phyloP scores from a whole-genome alignment of 2,888 invertebrate species.

The Agrotis clavis region DNA sequence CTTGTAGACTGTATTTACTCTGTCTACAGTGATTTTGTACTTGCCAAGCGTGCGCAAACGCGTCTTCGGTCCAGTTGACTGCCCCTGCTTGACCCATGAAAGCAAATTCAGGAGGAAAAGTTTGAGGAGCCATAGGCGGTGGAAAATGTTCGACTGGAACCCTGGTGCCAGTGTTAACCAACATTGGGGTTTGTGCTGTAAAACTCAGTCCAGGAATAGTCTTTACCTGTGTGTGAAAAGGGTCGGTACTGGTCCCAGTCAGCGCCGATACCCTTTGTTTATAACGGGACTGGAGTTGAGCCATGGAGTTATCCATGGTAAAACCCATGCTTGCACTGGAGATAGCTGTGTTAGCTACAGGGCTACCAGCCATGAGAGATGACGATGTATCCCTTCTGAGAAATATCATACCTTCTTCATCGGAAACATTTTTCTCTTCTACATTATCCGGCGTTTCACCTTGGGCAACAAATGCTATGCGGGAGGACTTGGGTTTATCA shows the following conservation, averaged over 20 bases:
- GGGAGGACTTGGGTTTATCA: slow-evolving; percentile 70
- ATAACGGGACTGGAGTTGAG: neutral
- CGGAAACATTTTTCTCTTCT: slow-evolving; percentile 36
- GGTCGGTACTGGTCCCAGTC: neutral
- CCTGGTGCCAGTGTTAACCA: neutral
- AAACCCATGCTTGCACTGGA: neutral
- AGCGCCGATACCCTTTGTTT: neutral
- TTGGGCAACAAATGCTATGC: slow-evolving; percentile 80
- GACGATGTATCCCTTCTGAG: neutral
- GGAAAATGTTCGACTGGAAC: no score
- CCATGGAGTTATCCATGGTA: neutral
- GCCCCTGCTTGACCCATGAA: no score
- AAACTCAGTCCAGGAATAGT: neutral
- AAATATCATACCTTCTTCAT: slow-evolving; percentile 22
- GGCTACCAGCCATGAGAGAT: neutral
- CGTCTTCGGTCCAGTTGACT: no score
- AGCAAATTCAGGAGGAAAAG: no score
- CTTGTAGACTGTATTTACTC: no score
- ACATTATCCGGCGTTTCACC: slow-evolving; percentile 49
- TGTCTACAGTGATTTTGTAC: no score
- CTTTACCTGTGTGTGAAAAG: neutral
- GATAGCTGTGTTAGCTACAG: neutral
- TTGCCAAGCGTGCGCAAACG: no score
- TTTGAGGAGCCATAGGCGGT: no score
- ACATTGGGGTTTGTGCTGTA: neutral